Base-by-base conservation (phyloP, 2,797 vertebrate genomes). In the Hydrolagus colliei region DNA sequence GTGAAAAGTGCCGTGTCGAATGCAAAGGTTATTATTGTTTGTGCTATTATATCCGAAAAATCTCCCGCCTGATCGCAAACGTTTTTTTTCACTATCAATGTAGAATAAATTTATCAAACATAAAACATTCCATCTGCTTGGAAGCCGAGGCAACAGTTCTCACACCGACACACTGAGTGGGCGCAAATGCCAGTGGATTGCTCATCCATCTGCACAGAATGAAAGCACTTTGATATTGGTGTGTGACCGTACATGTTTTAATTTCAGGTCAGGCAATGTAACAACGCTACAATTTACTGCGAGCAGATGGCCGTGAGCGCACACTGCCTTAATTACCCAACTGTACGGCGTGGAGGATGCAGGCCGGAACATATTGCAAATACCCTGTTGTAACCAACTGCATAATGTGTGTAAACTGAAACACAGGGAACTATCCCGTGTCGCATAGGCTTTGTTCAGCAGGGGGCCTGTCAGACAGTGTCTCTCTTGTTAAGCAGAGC, bases 171-270 rank as follows among this genome's bases (percentile, higher is more conserved):
- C 65, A 84, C 63, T 12, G 32, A 84, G 79, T 18, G 32, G 79
- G 79, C 14, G 12, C 20, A 84, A 84, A 84, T 84, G 79, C 79
- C 79, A 84, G 41, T 84, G 79, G 79, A 84, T 68, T 84, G 79
- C 79, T 84, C 65, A 84, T 71, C 79, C 79, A 84, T 84, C 79
- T 84, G 79, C 65, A 84, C 79, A 84, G 79, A 84, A 84, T 71
- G 79, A 84, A 65, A 67, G 63, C 79, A 84, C 79, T 84, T 84
- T 84, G 63, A 84, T 68, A 84, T 84, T 84, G 67, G 79, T 84
- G 79, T 84, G 79, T 84, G 79, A 84, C 79, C 79, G 79, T 67
- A 84, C 79, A 84, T 84, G 79, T 84, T 84, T 84, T 84, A 84
- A 84, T 84, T 84, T 84, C 32, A 67, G 79, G 79, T 84, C 79